Evolutionary conservation across 2,888 invertebrate species (phyloP), one percentile per base, ranked within the genome.

Genomic region (Phortica magna): DNA sequence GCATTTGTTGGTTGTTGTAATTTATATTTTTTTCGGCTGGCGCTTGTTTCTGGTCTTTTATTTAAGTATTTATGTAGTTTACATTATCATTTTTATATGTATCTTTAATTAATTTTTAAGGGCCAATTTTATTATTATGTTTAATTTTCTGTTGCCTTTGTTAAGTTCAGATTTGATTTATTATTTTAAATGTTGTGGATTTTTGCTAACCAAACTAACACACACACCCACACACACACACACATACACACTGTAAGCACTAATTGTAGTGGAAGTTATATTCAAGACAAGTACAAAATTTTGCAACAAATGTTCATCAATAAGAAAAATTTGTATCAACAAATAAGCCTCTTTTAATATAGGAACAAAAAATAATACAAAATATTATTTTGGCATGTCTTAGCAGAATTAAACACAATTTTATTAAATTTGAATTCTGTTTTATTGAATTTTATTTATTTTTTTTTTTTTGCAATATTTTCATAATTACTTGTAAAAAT

Each of bases 111-210:
- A 22, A 22, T 61, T 61, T 61, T 22, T 22, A 61, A 61, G 22
- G 19, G 61, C 22, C 1, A 22, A 22, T 10, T 22, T 59, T 59
- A 59, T 59, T 59, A 17, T 59, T 4, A 59, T 17, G 31, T 57
- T 57, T 1, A 70, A 17, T 53, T 75, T 57, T 76, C 75, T 81
- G 76, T 77, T 82, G 80, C 78, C 76, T 76, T 76, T 82, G 76
- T 78, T 81, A 80, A 64, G 77, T 75, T 41, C 55, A 70, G n/a
- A 61, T 65, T 71, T 53, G 67, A 68, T 76, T 65, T 73, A 41
- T 64, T 75, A 77, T 17, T 70, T 70, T 59, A 17, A 17, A 14
- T 43, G 53, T 61, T 48, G n/a, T 67, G 65, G 48, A 39, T 59
- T 74, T 64, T 19, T 61, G 55, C 17, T 67, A 67, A 67, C 67